Base-by-base conservation (phyloP, 2,797 vertebrate genomes). In the Paramormyrops hopkinsi region DNA sequence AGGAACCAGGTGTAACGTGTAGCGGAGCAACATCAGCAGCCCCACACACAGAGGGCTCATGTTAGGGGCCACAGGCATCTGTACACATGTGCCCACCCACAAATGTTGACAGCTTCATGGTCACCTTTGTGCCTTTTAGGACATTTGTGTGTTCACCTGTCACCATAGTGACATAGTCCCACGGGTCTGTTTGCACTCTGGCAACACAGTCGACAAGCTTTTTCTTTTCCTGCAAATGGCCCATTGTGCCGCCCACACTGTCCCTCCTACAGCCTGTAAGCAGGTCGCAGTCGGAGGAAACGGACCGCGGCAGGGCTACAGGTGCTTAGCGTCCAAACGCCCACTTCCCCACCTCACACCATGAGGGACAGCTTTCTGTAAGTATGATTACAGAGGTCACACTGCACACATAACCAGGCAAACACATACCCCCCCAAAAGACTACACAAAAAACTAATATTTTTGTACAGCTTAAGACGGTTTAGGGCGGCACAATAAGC, bases 221-320 rank as follows among this genome's bases (percentile, higher is more conserved):
- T 85, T 65, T 82, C 91, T 91, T 90, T 89, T 73, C 89, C 89
- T 92, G 92, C 92, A 94, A 95, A 94, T 92, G 93, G 89, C 5
- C 51, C 54, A 85, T 88, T 88, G 46, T 88, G 88, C 11, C 87
- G 69, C 19, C 56, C 4, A 41, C 46, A 88, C 88, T 62, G 90
- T 3, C 59, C 41, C 88, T 3, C 69, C 89, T 29, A n/a, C 88
- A 73, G 12, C 12, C 41, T 19, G 41, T 6, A n/a, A 12, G 65
- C 54, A 90, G 50, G 62, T n/a, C 29, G 41, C 37, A 69, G 33
- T 25, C 6, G 6, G 17, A 3, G 25, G 12, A 33, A 11, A 41
- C 17, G 17, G 73, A 19, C 73, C 5, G 3, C 2, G 12, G 33
- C 37, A 17, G 17, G 37, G 14, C 73, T 44, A 79, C 73, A 79